Evolutionary conservation across 1,140 invertebrate species (phyloP).

Genomic region (Sipha flava): DNA sequence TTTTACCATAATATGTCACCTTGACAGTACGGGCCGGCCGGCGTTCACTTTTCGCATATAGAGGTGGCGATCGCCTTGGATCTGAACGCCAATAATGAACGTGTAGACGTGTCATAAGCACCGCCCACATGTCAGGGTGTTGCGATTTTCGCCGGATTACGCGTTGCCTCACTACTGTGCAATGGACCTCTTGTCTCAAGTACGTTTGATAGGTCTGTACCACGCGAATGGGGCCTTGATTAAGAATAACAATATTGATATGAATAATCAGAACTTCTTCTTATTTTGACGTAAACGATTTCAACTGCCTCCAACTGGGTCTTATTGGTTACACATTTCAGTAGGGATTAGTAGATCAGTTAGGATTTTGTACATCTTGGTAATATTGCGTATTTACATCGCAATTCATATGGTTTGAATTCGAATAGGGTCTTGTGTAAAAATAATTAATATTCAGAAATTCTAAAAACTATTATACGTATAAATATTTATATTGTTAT

Average conservation of each 20-base stretch:
- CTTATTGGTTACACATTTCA: too few species aligned
- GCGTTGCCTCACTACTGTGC: neutral
- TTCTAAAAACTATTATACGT: too few species aligned
- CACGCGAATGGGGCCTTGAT: neutral
- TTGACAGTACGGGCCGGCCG: neutral
- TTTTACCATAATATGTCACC: constrained; percentile 31
- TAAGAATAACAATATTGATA: neutral
- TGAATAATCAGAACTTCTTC: neutral
- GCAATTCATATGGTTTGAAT: too few species aligned
- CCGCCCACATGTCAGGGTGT: constrained; percentile 30
- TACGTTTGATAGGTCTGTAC: neutral
- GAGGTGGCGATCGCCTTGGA: constrained; percentile 28
- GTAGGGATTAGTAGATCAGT: too few species aligned
- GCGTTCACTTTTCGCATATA: constrained; percentile 26
- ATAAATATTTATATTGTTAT: too few species aligned
- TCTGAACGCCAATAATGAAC: constrained; percentile 25
- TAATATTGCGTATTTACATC: too few species aligned
- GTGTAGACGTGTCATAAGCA: constrained; percentile 25
- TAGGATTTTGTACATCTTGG: too few species aligned
- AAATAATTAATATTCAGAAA: too few species aligned
- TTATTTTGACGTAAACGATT: too few species aligned
- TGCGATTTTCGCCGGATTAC: constrained; percentile 16
- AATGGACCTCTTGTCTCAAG: neutral
- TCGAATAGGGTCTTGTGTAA: too few species aligned
- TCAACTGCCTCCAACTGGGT: too few species aligned